Conservation (phyloP, 2,888 invertebrate genomes). For the Balanococcus diminutus region DNA sequence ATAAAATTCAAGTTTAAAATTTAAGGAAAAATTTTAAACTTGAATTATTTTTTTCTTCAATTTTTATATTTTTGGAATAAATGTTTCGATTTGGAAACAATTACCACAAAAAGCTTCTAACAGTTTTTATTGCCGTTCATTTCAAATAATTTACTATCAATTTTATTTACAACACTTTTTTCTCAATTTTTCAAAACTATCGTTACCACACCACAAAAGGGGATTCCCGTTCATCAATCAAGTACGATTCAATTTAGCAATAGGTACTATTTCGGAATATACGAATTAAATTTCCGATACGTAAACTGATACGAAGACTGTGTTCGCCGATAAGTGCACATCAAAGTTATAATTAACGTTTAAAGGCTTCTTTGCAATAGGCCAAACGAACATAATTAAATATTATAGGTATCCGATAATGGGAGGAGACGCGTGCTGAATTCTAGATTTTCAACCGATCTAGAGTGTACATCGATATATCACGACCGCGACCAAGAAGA, state of each 20-base stretch:
- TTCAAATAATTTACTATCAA: too few species aligned
- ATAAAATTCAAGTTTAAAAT: too few species aligned
- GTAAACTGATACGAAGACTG: background rate
- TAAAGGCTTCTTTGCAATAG: slow-evolving; percentile 45
- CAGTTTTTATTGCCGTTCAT: too few species aligned
- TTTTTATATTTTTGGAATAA: too few species aligned
- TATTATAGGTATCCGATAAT: slow-evolving; percentile 39
- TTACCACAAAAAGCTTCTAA: too few species aligned
- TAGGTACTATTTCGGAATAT: background rate
- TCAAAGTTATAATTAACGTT: slow-evolving; percentile 44
- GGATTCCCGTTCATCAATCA: background rate
- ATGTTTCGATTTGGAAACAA: too few species aligned
- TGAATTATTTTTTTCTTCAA: too few species aligned
- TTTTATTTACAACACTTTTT: too few species aligned
- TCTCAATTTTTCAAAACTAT: too few species aligned
- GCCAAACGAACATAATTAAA: slow-evolving; percentile 46
- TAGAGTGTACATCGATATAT: background rate
- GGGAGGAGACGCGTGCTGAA: slow-evolving; percentile 45
- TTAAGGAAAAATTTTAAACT: too few species aligned
- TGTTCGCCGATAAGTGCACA: background rate
- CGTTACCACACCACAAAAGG: too few species aligned
- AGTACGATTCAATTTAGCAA: background rate
- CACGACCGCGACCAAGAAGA: background rate
- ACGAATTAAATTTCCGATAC: background rate
- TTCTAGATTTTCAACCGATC: background rate